Evolutionary conservation across 1,140 invertebrate species (phyloP), one percentile per base, ranked within the genome.

Genomic region (Philopotamus ludificatus): DNA sequence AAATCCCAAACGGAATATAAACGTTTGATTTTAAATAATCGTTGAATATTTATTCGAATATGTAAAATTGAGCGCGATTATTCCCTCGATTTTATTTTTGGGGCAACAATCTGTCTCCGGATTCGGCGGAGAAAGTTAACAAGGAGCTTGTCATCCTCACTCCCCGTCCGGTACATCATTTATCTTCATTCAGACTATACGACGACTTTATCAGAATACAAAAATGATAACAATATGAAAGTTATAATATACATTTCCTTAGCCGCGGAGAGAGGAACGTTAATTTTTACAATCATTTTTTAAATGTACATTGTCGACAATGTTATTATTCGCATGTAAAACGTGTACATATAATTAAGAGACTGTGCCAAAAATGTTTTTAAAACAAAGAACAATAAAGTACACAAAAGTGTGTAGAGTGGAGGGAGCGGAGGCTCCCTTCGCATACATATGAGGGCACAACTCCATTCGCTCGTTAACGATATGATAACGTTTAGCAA

Each of bases 321-420:
- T n/a, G n/a, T n/a, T n/a, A n/a, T n/a, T n/a, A n/a, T n/a, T n/a
- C n/a, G n/a, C n/a, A n/a, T n/a, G n/a, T n/a, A n/a, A n/a, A n/a
- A n/a, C n/a, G n/a, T n/a, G n/a, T n/a, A n/a, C n/a, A 7, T 9
- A 47, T 16, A 47, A 47, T 47, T 47, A 47, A 47, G 44, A 47
- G 18, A 47, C 44, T 20, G 44, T 47, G 44, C 44, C 44, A 47
- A 47, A 4, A 47, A 16, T 16, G 44, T 20, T 47, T 39, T 20
- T 9, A 47, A 47, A 20, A 47, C 44, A 34, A 34, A 34, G 44
- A 47, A 20, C 44, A 16, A 47, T 47, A 47, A 47, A 20, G 10
- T 12, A 47, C 8, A 20, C 44, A 9, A 9, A 9, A 47, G 8
- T 7, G 44, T 3, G 44, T 47, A 9, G 8, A 47, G 18, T 47